A percentile compares a stretch with the other conserved stretches of the same genome.
These are phyloP conservation scores for Timema cristinae DNA, from an alignment of 2,888 invertebrate species.

Conservation along the genomic window DNA sequence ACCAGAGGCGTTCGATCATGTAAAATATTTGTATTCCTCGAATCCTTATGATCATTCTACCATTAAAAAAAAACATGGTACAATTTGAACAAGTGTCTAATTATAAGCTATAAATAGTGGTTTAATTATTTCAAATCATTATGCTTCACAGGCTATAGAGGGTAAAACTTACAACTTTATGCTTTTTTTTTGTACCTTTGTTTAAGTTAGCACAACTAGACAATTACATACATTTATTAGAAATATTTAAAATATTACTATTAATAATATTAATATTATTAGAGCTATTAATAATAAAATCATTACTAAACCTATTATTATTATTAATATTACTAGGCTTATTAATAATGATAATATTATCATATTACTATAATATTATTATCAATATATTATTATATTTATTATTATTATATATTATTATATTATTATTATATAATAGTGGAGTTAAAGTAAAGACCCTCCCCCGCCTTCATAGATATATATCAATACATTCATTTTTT, in stretches of 20 bases:
- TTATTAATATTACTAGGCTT: not conserved
- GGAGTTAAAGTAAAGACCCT: too few species aligned
- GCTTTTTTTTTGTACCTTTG: not conserved
- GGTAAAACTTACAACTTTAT: not conserved
- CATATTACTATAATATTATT: not conserved
- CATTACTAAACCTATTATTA: not conserved
- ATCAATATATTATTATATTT: not conserved
- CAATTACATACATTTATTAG: not conserved
- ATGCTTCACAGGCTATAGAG: too few species aligned
- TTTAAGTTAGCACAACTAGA: not conserved
- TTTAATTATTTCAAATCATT: too few species aligned
- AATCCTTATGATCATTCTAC: too few species aligned
- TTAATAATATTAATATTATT: not conserved
- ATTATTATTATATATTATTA: not conserved
- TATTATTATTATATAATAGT: not conserved
- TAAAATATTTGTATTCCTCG: too few species aligned
- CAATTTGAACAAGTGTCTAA: too few species aligned
- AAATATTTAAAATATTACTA: not conserved
- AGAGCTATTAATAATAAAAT: not conserved
- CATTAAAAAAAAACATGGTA: too few species aligned
- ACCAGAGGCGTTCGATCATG: too few species aligned
- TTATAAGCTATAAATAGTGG: too few species aligned
- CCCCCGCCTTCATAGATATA: too few species aligned
- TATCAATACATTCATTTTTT: too few species aligned
- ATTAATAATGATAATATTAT: constrained; percentile 2